Evolutionary conservation across 2,113 vertebrate species (phyloP), one percentile per base, ranked within the genome.

Genomic region (Tragelaphus scriptus): DNA sequence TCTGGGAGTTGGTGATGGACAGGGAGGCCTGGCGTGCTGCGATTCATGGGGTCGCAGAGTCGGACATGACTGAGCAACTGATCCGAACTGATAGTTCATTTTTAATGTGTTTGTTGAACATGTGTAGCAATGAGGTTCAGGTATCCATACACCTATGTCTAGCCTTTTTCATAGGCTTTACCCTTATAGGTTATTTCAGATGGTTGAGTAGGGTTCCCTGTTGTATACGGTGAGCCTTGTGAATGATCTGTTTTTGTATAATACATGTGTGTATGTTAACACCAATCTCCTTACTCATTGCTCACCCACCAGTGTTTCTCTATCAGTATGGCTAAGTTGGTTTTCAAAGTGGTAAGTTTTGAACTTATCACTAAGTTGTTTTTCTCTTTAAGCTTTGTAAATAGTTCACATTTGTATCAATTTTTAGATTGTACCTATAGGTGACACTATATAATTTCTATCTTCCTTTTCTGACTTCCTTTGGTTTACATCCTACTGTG

Each of bases 61-160:
- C 13, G 0, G 59, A 61, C 28, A 61, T 0, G 5, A 30, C 59
- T 61, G 59, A 61, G 59, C 0, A 0, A 61, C 28, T 61, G 59
- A 61, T 13, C 4, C 12, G 25, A 59, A 63, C 28, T 63, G 28
- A 40, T 23, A 6, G 36, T 75, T 40, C 19, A 3, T 75, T 40
- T 25, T 75, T 9, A 40, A 40, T 75, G 68, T 40, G 68, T 75
- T 40, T 75, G n/a, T 40, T 40, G 68, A 75, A 23, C 21, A 13
- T 40, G 59, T 61, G 21, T 40, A 40, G 68, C 19, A 25, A 13
- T 0, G 21, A 40, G 19, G 23, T 75, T 40, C 68, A 40, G 68
- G 68, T 40, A 23, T 40, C 5, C n/a, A 25, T 36, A 75, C 36
- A 40, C 5, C 68, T 40, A 25, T 40, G 19, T 21, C 19, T 40